A percentile compares a stretch with the other conserved stretches of the same genome.
These are phyloP conservation scores for Chaetodon auriga DNA, from an alignment of 2,113 vertebrate genomes.

Conservation along the genomic window DNA sequence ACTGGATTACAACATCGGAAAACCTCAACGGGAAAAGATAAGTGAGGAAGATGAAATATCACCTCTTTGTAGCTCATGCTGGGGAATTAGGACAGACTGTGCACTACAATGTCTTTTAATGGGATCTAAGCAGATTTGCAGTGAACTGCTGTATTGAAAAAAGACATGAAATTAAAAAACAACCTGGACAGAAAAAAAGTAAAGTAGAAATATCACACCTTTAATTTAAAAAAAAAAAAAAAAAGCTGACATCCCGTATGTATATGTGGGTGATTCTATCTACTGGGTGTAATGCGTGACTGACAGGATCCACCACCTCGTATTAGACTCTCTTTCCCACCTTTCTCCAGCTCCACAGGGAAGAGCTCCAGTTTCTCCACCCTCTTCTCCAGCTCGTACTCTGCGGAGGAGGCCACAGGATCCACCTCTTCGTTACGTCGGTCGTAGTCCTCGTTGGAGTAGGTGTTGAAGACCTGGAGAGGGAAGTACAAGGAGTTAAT, in stretches of 20 bases:
- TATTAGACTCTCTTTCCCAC: slow-evolving; percentile 76
- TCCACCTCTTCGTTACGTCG: slow-evolving; percentile 97
- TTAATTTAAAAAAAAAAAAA: slow-evolving; percentile 10
- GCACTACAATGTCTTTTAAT: background rate
- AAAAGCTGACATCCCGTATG: background rate
- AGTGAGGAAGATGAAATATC: slow-evolving; percentile 35
- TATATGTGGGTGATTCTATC: slow-evolving; percentile 35
- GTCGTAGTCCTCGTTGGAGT: slow-evolving; percentile 98
- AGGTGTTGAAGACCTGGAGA: slow-evolving; percentile 95
- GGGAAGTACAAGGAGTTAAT: slow-evolving; percentile 21
- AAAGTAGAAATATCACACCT: slow-evolving; percentile 19
- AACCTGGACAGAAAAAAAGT: background rate
- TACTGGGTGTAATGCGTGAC: slow-evolving; percentile 27
- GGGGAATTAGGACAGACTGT: slow-evolving; percentile 13
- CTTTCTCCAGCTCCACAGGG: slow-evolving; percentile 97
- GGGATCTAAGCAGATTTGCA: background rate
- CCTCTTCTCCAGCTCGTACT: slow-evolving; percentile 98
- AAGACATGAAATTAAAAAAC: background rate
- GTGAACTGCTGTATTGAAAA: background rate
- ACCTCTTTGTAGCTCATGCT: background rate
- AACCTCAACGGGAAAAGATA: slow-evolving; percentile 24
- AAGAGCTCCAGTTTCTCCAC: slow-evolving; percentile 99
- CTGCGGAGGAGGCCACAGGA: slow-evolving; percentile 96
- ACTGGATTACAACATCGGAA: slow-evolving; percentile 29
- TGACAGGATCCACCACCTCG: slow-evolving; percentile 33